phyloP scores from a whole-genome alignment of 2,113 vertebrate species.

The Hassar affinis region DNA sequence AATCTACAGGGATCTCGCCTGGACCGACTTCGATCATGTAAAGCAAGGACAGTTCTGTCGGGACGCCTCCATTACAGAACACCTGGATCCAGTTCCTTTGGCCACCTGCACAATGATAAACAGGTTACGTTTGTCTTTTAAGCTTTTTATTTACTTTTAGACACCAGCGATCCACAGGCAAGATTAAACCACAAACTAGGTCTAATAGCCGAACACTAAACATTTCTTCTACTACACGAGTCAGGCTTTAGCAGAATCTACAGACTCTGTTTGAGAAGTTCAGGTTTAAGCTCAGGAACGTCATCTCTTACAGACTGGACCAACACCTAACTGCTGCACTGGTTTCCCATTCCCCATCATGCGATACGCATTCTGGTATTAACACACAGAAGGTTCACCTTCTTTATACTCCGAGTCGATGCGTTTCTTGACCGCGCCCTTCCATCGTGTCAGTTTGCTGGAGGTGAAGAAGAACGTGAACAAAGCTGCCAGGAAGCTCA shows the following conservation, averaged over 20 bases:
- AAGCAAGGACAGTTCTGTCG: slow-evolving; percentile 88
- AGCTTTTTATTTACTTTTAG: neutral
- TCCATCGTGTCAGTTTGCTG: slow-evolving; percentile 92
- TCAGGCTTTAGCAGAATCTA: neutral
- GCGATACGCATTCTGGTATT: neutral
- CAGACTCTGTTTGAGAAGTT: neutral
- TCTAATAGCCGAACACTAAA: neutral
- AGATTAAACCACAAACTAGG: neutral
- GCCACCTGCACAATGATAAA: slow-evolving; percentile 75
- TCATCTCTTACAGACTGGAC: neutral
- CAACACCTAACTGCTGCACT: neutral
- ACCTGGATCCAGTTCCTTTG: slow-evolving; percentile 97
- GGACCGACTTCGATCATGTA: slow-evolving; percentile 97
- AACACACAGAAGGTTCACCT: slow-evolving; percentile 69
- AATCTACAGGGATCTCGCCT: slow-evolving; percentile 90
- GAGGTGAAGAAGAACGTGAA: slow-evolving; percentile 89
- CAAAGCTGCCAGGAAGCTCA: slow-evolving; percentile 89
- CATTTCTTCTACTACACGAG: neutral
- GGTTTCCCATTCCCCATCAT: neutral
- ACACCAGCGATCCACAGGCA: neutral
- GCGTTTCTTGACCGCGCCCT: slow-evolving; percentile 80
- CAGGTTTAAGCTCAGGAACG: neutral
- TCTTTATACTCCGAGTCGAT: slow-evolving; percentile 92
- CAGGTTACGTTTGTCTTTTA: neutral
- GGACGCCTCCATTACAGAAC: slow-evolving; percentile 90